A percentile compares a stretch with the other conserved stretches of the same genome.
These are phyloP conservation scores for Zaprionus gabonicus DNA, from an alignment of 1,140 invertebrate species.

Conservation along the genomic window DNA sequence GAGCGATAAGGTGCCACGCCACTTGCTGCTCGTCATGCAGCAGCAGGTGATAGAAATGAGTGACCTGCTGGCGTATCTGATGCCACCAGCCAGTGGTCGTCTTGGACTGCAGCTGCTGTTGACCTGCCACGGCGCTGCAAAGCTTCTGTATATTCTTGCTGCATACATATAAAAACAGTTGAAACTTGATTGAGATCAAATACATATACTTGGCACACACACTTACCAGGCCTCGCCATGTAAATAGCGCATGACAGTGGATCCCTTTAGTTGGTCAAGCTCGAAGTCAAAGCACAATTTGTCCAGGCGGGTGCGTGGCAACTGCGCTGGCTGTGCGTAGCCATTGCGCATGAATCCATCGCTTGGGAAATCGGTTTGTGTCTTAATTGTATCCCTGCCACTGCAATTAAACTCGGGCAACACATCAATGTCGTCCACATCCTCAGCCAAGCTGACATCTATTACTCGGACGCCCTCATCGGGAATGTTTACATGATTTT, in stretches of 20 bases:
- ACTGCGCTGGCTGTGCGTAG: conserved; percentile 25
- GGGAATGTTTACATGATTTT: background rate
- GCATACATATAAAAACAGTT: background rate
- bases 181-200: background rate
- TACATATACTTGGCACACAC: background rate
- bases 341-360: conserved; percentile 64
- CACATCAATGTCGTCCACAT: conserved; percentile 32
- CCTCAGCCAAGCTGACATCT: conserved; percentile 15
- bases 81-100: conserved; percentile 39
- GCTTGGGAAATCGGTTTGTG: conserved; percentile 39
- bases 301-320: conserved; percentile 48
- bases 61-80: conserved; percentile 59
- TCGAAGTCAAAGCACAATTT: conserved; percentile 60
- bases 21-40: conserved; percentile 20
- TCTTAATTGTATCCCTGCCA: conserved; percentile 59
- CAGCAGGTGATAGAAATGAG: conserved; percentile 68
- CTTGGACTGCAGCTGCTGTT: conserved; percentile 51
- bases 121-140: conserved; percentile 41
- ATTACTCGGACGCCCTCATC: background rate
- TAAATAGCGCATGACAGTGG: conserved; percentile 44
- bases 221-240: conserved; percentile 68
- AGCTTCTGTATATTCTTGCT: conserved; percentile 77
- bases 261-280: conserved; percentile 37
- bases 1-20: conserved; percentile 24
- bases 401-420: conserved; percentile 73